Evolutionary conservation across 2,113 vertebrate species (phyloP), one percentile per base, ranked within the genome.

Genomic region (Octodon degus): DNA sequence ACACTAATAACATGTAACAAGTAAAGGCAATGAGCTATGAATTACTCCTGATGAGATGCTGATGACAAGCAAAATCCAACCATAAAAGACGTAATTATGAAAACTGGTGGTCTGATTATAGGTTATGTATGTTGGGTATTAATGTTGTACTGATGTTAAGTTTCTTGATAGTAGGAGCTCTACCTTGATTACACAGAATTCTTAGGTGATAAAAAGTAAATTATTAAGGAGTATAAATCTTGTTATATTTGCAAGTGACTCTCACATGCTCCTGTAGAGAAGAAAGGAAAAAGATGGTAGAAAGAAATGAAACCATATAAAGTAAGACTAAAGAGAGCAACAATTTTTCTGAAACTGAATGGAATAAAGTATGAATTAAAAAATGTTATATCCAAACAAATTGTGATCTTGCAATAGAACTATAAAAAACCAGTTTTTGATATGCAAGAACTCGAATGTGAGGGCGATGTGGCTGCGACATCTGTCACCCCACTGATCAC

Each of bases 401-500:
- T 14, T 86, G n/a, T 68, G 2, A 81, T 37, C 27, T 89, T 93
- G 32, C 74, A 89, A 86, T 16, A 96, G 83, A 94, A 92, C 37
- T 89, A 84, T 0, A 72, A 7, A 79, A 96, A 81, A 62, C 8
- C 9, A 91, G 82, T 34, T 86, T 86, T 80, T 65, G 8, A 63
- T 63, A 63, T 63, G 62, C 62, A 63, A 63, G 60, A 24, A 58
- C 55, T 19, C 4, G 17, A 16, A 58, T 19, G 17, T 17, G 55
- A 58, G 55, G 55, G 55, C 55, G 17, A 58, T 19, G 16, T 58
- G 55, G 55, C 55, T 19, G 55, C 14, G 55, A 17, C 55, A 58
- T 58, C 55, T 19, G 55, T 58, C 55, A 19, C 55, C 14, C 55
- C 55, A 19, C 55, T 58, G 13, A 55, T 13, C 2, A 14, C 53